Conservation (phyloP, 2,797 vertebrate species). For the Antrozous pallidus region DNA sequence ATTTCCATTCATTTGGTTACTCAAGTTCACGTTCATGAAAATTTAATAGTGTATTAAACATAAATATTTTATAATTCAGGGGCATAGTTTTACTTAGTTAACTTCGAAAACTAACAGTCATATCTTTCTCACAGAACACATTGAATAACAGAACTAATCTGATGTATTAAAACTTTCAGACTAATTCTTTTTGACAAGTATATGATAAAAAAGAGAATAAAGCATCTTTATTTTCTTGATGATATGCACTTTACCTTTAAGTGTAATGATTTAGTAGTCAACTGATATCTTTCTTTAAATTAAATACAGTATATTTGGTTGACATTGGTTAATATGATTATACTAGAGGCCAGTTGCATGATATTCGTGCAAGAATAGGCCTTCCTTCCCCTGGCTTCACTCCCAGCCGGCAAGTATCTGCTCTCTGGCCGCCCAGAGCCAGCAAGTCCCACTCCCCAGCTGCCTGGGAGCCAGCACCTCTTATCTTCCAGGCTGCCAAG, state of each 20-base stretch:
- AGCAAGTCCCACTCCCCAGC: no score
- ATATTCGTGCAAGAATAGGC: no score
- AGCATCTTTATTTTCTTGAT: neutral
- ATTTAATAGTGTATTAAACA: conserved; percentile 49
- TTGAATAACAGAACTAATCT: neutral
- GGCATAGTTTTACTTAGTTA: neutral
- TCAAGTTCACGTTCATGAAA: conserved; percentile 43
- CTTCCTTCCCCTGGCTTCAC: no score
- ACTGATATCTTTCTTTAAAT: neutral
- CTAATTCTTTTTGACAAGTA: conserved; percentile 22
- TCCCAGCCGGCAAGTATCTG: no score
- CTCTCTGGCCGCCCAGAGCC: no score
- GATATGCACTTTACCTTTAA: neutral
- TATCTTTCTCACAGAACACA: conserved; percentile 8
- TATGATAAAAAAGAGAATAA: neutral
- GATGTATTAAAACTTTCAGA: neutral
- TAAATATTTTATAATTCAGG: conserved; percentile 56
- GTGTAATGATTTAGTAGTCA: neutral
- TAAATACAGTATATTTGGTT: neutral
- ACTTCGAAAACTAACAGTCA: conserved; percentile 8
- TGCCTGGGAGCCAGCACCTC: no score
- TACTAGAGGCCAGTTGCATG: no score
- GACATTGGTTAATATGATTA: neutral
- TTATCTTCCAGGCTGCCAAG: no score
- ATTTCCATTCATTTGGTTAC: conserved; percentile 52